Conservation (phyloP, 2,113 vertebrate species). For the Pelmatolapia mariae region DNA sequence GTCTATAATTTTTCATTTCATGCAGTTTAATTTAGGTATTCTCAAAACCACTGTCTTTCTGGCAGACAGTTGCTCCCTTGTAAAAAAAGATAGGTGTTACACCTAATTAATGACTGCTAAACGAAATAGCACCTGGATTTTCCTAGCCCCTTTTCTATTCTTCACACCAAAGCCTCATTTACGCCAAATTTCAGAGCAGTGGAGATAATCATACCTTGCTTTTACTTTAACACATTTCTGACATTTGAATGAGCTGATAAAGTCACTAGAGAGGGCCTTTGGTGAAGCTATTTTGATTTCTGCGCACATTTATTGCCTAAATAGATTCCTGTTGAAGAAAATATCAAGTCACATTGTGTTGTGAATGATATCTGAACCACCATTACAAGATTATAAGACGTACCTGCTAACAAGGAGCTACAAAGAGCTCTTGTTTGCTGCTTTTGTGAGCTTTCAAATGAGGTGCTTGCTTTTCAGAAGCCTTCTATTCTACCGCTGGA, state of each 20-base stretch:
- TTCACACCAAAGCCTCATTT: background rate
- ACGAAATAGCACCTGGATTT: background rate
- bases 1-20: background rate
- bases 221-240: background rate
- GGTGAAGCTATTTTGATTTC: background rate
- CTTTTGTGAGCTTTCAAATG: background rate
- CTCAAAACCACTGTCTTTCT: background rate
- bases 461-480: background rate
- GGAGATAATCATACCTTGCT: constrained; percentile 2
- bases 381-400: background rate
- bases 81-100: background rate
- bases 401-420: background rate
- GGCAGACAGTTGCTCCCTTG: background rate
- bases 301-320: background rate
- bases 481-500: background rate
- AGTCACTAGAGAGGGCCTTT: background rate
- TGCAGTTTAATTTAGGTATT: background rate
- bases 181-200: background rate
- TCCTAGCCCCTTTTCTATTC: background rate
- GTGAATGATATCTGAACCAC: background rate
- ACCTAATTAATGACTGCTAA: background rate
- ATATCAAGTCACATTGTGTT: background rate
- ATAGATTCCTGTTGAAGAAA: background rate
- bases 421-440: background rate
- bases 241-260: constrained; percentile 3